These are phyloP conservation scores for Petrolisthes manimaculis DNA, from an alignment of 2,888 invertebrate species.

Conservation along the genomic window DNA sequence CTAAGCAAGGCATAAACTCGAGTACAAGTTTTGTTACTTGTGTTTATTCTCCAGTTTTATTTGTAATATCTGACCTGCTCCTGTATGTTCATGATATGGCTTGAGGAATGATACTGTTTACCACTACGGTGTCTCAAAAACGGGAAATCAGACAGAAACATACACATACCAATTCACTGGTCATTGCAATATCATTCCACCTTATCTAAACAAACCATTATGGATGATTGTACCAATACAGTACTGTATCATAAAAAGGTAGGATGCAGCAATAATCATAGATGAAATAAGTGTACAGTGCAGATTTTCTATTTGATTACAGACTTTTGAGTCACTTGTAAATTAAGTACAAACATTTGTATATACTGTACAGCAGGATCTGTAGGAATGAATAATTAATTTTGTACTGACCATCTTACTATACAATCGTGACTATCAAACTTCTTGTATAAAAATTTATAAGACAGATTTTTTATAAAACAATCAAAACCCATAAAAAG, in stretches of 20 bases:
- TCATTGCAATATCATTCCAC: too few relatives aligned
- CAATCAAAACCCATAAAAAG: too few relatives aligned
- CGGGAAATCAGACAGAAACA: too few relatives aligned
- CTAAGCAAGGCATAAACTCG: too few relatives aligned
- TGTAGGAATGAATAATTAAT: slow-evolving; percentile 44
- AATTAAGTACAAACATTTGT: slow-evolving; percentile 41
- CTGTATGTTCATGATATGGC: not conserved
- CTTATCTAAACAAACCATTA: too few relatives aligned
- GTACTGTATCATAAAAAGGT: not conserved
- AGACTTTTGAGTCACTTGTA: not conserved
- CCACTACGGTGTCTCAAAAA: not conserved
- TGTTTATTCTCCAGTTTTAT: not conserved
- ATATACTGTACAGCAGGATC: slow-evolving; percentile 32
- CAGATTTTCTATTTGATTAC: not conserved
- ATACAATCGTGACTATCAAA: too few relatives aligned
- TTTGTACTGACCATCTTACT: slow-evolving; percentile 37
- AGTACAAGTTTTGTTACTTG: too few relatives aligned
- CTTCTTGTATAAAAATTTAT: too few relatives aligned
- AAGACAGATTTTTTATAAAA: too few relatives aligned
- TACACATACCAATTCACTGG: too few relatives aligned
- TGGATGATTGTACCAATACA: too few relatives aligned
- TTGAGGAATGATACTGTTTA: slow-evolving; percentile 6
- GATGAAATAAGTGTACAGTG: not conserved
- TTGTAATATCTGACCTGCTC: not conserved
- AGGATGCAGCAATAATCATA: not conserved